Evolutionary conservation across 2,797 vertebrate species (phyloP), one percentile per base, ranked within the genome.

Genomic region (Melanotaenia parkinsoni): DNA sequence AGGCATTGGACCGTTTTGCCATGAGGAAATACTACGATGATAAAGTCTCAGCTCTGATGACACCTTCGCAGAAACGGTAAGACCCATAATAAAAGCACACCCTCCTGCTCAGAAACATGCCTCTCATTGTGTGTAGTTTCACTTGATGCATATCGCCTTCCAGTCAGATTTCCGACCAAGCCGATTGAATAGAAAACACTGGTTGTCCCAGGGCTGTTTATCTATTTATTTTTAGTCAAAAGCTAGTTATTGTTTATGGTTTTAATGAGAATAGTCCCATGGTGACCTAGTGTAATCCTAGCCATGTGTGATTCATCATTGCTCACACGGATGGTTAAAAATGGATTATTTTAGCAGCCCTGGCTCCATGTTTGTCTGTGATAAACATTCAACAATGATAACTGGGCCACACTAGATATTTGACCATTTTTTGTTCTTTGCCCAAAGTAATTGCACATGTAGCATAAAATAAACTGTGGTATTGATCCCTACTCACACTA

Each of bases 11-110:
- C 90, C 96, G 97, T 84, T 99, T 98, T 65, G 98, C 97, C 37
- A 99, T 99, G 98, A 97, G 97, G 94, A 99, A 98, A 87, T 99
- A 96, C 92, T 97, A 97, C 24, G 97, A 99, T 79, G 97, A 99
- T 89, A 98, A 99, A 91, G 95, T 99, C 80, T 97, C 96, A 22
- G 92, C 94, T 50, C 87, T 98, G 91, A 98, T 98, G 96, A 97
- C 97, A 70, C 97, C 98, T 0, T 99, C 98, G 37, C 98, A 99
- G 92, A 98, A 96, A 88, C 95, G 98, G 98, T 98, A 95, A 86
- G 93, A 84, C 67, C 73, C 74, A 50, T 76, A 82, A 86, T 67
- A 77, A 4, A 66, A 78, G 37, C 80, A 79, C 67, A 22, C 83
- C 79, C 82, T 81, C 72, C 26, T 72, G 37, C 58, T 63, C 26